Evolutionary conservation across 2,888 invertebrate genomes (phyloP), one percentile per base, ranked within the genome.

Genomic region (Cynaeus angustus): DNA sequence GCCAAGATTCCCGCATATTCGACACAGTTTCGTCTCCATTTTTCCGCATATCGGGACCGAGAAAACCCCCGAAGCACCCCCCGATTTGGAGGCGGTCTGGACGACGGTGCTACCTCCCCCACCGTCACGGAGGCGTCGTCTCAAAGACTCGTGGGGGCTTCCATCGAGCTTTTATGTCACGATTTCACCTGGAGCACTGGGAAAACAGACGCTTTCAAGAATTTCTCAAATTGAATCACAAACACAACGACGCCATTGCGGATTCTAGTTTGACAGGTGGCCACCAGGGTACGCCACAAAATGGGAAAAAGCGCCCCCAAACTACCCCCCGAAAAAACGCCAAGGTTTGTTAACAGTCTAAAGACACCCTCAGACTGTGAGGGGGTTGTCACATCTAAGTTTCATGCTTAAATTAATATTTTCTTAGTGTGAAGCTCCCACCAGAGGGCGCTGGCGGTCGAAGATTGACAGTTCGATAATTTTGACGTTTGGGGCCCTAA

Each of bases 21-120:
- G 79, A 74, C 85, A 85, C 68, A 85, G 75, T 76, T 83, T 83
- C 46, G 80, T 82, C 74, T 84, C 83, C 84, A 85, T 84, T 73
- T 77, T 66, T 33, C 21, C 8, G 66, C 66, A 66, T 66, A 56
- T 30, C 66, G 66, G 43, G 43, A 28, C 21, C 37, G 50, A 50
- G 16, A 50, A 6, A 13, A 33, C 64, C 64, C 64, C 53, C 10
- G 16, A 52, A 16, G 37, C 64, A 41, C 66, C 55, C 64, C 13
- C n/a, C 41, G 41, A 52, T 43, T 43, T 13, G 50, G 50, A 38
- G 12, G 62, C 13, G 59, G 46, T 30, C 13, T 46, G 37, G 50
- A 41, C 12, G 41, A 46, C 38, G 62, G 28, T 28, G n/a, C 12
- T 5, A 65, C 65, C 13, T 41, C 48, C 10, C 21, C 64, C 65